phyloP scores from a whole-genome alignment of 2,113 vertebrate species.

The Falcunculus frontatus region DNA sequence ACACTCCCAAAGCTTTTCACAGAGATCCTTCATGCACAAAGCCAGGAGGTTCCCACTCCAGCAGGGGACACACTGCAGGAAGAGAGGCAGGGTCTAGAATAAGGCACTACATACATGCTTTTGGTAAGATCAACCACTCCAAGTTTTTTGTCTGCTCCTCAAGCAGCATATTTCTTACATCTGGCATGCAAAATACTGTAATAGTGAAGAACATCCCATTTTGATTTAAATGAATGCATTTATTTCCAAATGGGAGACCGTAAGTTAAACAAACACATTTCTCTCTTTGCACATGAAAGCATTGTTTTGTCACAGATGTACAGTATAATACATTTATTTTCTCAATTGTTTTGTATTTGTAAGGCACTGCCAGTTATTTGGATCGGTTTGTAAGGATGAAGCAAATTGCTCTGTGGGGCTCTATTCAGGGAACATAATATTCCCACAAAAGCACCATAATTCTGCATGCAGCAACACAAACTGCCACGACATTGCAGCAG shows the following conservation, averaged over 20 bases:
- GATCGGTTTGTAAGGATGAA: conserved; percentile 57
- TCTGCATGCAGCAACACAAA: conserved; percentile 60
- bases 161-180: conserved; percentile 28
- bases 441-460: conserved; percentile 67
- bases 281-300: conserved; percentile 53
- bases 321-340: conserved; percentile 67
- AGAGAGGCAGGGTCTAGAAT: not conserved
- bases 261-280: conserved; percentile 66
- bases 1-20: not conserved
- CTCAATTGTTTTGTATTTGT: conserved; percentile 64
- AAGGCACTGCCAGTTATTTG: conserved; percentile 61
- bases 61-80: not conserved
- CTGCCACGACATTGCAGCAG: conserved; percentile 37
- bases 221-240: conserved; percentile 67
- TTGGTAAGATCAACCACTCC: not conserved
- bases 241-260: conserved; percentile 49
- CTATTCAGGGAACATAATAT: conserved; percentile 61
- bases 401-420: conserved; percentile 65
- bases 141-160: conserved; percentile 4
- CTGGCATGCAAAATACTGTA: conserved; percentile 49
- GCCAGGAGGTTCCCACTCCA: not conserved
- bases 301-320: conserved; percentile 68
- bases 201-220: conserved; percentile 33
- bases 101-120: not conserved
- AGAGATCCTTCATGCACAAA: not conserved